Evolutionary conservation across 2,888 invertebrate genomes (phyloP), one percentile per base, ranked within the genome.

Genomic region (Leptopterna dolabrata): DNA sequence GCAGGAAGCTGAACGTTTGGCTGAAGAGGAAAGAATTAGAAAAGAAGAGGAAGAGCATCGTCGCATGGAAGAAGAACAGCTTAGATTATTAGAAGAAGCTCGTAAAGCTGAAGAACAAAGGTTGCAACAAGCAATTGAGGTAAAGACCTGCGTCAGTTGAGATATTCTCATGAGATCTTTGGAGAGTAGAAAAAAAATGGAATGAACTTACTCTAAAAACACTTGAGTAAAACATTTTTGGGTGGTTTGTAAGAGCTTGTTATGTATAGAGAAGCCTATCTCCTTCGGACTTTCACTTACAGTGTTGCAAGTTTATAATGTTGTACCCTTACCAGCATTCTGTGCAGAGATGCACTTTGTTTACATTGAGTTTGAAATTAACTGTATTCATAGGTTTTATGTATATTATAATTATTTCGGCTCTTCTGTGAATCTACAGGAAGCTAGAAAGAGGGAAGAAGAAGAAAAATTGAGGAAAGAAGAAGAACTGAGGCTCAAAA

Each of bases 11-110:
- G 96, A 96, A 92, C 93, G 94, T 88, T 94, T 95, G 91, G 93
- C 95, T 82, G 96, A 96, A 92, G 93, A 95, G 83, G 96, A 96
- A 91, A 93, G 94, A 84, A 93, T 94, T 90, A 93, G 93, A 86
- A 93, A 94, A 89, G 98, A 98, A 91, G 97, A 97, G 91, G 97
- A 97, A 91, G 95, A 96, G 90, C 96, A 97, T 91, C 93, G 95
- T 81, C 93, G 95, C 76, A 94, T 96, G 87, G 97, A 96, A 91
- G 96, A 96, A 90, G 97, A 97, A 91, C 95, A 96, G 87, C 93
- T 94, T 86, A 94, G 95, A 90, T 92, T 97, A 88, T 95, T 96
- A 87, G 95, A 95, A 90, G 94, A 97, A 91, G 97, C 97, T 91
- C 94, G 96, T 27, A 93, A 94, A 89, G 94, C 95, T 81, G 97